Evolutionary conservation across 1,140 invertebrate genomes (phyloP).

Genomic region (Hypsibius dujardini): DNA sequence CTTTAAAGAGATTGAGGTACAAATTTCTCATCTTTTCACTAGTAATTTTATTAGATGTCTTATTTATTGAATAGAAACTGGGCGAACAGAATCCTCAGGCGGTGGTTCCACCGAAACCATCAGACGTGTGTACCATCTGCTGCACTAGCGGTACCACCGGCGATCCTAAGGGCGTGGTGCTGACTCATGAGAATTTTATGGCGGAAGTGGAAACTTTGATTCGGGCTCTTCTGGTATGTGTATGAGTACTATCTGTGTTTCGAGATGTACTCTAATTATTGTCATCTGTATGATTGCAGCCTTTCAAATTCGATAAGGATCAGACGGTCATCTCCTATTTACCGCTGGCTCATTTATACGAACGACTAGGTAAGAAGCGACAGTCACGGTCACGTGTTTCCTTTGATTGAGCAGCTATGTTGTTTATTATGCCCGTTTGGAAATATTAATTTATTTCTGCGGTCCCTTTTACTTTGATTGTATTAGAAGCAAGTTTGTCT

Average conservation of each 20-base stretch:
- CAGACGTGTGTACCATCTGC: constrained; percentile 75
- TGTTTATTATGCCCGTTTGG: not conserved
- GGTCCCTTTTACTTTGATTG: not conserved
- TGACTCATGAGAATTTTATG: constrained; percentile 80
- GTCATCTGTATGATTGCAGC: not conserved
- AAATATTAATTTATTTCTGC: not conserved
- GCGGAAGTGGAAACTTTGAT: constrained; percentile 40
- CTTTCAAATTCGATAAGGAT: not conserved
- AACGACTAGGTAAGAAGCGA: constrained; percentile 37
- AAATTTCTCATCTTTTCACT: not conserved
- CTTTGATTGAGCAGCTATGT: not conserved
- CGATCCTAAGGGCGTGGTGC: constrained; percentile 88
- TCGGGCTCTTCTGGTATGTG: not conserved
- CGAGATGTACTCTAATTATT: not conserved
- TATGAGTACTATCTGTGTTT: not conserved
- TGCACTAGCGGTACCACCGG: constrained; percentile 95
- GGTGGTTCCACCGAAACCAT: constrained; percentile 46
- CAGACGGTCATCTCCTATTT: constrained; percentile 75
- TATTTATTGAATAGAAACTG: not conserved
- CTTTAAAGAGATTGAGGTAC: constrained; percentile 1
- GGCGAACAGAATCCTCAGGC: not conserved
- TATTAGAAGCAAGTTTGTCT: not conserved
- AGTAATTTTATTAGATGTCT: not conserved
- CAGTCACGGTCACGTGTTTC: not conserved
- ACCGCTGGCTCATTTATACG: constrained; percentile 88